A percentile compares a stretch with the other conserved stretches of the same genome.
phyloP scores from a whole-genome alignment of 2,797 vertebrate species.

The Calcarius lapponicus region DNA sequence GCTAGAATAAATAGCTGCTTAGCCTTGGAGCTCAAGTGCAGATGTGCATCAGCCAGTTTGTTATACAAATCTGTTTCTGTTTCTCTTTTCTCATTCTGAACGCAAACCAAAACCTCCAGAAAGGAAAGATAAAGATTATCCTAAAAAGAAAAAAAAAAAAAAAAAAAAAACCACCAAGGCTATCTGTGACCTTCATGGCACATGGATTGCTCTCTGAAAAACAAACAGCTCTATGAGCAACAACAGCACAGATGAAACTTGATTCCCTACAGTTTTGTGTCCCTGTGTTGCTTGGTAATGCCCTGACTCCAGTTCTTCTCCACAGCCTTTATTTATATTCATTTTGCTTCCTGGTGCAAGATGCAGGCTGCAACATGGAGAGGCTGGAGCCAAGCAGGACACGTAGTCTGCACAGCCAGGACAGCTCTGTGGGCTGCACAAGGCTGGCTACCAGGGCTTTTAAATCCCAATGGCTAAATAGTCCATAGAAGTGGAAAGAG shows the following conservation, averaged over 20 bases:
- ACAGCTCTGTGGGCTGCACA: background rate
- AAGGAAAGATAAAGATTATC: background rate
- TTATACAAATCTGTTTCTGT: slow-evolving; percentile 25
- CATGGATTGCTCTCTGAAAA: background rate
- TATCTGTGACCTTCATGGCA: background rate
- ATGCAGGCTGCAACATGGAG: background rate
- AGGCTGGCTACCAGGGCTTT: background rate
- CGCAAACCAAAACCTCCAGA: background rate
- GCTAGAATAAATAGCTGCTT: slow-evolving; percentile 1
- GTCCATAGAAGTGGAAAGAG: background rate
- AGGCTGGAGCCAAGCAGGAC: background rate
- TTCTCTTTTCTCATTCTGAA: slow-evolving; percentile 12
- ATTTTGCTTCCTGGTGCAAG: background rate
- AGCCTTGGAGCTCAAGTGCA: background rate
- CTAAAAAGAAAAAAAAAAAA: background rate
- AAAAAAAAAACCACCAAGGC: too few species aligned
- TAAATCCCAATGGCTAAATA: background rate
- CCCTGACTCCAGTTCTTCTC: background rate
- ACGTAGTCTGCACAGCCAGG: background rate
- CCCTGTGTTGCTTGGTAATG: background rate
- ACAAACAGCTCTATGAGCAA: background rate
- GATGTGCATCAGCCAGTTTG: background rate
- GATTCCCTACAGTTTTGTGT: background rate
- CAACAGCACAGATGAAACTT: background rate
- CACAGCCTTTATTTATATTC: background rate